A percentile compares a stretch with the other conserved stretches of the same genome.
phyloP scores from a whole-genome alignment of 2,797 vertebrate species.

The Mus caroli region DNA sequence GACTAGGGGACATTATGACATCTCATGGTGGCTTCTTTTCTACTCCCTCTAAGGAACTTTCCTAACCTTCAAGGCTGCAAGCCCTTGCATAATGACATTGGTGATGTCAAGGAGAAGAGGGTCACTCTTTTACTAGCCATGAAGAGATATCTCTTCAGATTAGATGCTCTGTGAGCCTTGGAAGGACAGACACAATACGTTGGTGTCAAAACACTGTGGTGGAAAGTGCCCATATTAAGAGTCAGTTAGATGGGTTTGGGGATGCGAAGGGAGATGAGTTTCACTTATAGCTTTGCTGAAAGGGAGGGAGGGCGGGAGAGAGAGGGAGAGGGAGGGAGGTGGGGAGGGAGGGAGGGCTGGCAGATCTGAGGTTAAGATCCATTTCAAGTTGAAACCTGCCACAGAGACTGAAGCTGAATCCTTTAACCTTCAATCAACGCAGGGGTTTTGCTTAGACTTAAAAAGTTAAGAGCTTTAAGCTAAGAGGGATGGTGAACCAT shows the following conservation, averaged over 20 bases:
- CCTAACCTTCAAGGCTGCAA: not conserved
- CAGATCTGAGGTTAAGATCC: not conserved
- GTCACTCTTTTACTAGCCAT: not conserved
- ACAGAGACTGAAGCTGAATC: not conserved
- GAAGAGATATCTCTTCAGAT: not conserved
- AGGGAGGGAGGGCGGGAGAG: not conserved
- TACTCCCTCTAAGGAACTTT: not conserved
- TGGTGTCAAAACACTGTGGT: not conserved
- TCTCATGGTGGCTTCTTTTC: not conserved
- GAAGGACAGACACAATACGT: not conserved
- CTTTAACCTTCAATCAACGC: not conserved
- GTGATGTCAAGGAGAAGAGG: not conserved
- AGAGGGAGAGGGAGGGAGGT: too few relatives aligned
- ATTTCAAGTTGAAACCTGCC: not conserved
- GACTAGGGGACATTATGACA: not conserved
- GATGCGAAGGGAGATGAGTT: not conserved
- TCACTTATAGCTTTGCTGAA: not conserved
- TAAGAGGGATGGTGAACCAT: not conserved
- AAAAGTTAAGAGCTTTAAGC: not conserved
- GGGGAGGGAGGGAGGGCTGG: too few relatives aligned
- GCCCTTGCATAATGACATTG: not conserved
- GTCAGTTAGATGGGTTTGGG: not conserved
- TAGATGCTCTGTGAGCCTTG: not conserved
- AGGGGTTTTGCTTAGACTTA: constrained; percentile 1
- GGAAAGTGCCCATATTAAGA: not conserved